phyloP scores from a whole-genome alignment of 2,888 invertebrate species.

The Hermaeophaga mercurialis region DNA sequence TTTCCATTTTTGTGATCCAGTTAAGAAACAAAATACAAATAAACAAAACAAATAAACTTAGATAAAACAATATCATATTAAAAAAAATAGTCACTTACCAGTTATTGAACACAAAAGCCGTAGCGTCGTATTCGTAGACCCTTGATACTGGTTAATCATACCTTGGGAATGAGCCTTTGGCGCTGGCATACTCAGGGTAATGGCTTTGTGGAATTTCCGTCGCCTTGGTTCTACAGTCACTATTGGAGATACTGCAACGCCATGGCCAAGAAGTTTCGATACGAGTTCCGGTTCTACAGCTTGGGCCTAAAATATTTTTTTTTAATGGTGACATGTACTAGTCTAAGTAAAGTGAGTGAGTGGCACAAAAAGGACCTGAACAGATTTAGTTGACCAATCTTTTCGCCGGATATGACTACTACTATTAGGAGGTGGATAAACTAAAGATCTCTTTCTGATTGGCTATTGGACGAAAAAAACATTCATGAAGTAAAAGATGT shows the following conservation, averaged over 20 bases:
- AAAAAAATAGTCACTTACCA: slow-evolving; percentile 60
- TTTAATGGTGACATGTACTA: too few relatives aligned
- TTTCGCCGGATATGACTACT: too few relatives aligned
- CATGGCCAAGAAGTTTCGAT: slow-evolving; percentile 89
- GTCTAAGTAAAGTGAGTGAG: too few relatives aligned
- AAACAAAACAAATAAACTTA: neutral
- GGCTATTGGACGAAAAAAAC: too few relatives aligned
- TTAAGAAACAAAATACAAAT: neutral
- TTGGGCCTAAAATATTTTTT: slow-evolving; percentile 79
- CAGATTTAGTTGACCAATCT: too few relatives aligned
- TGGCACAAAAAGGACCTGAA: too few relatives aligned
- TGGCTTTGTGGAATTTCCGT: slow-evolving; percentile 98
- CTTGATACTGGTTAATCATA: slow-evolving; percentile 85
- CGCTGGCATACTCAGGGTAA: slow-evolving; percentile 94
- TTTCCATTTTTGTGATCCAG: neutral
- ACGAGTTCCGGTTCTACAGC: slow-evolving; percentile 85
- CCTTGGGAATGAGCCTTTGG: slow-evolving; percentile 65
- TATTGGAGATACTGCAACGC: slow-evolving; percentile 96
- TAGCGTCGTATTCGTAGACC: slow-evolving; percentile 77
- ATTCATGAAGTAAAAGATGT: too few relatives aligned
- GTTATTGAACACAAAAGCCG: slow-evolving; percentile 94
- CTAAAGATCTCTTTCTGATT: too few relatives aligned
- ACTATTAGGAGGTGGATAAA: too few relatives aligned
- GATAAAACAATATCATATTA: neutral
- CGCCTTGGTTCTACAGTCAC: slow-evolving; percentile 97